Conservation (phyloP, 2,113 vertebrate species). For the Ascaphus truei region DNA sequence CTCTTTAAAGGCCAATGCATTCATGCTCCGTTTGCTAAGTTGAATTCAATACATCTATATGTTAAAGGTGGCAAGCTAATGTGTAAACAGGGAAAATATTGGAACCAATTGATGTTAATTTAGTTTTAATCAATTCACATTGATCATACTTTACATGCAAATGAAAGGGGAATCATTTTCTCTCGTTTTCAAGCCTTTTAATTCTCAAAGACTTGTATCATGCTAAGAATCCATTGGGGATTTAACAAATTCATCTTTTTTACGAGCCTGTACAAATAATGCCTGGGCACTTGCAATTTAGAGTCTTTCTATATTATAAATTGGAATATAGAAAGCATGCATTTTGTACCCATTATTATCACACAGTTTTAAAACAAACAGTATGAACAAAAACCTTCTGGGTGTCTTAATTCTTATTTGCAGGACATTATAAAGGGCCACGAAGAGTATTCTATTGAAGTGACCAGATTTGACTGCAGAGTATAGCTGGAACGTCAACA, state of each 20-base stretch:
- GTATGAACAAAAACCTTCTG: too few relatives aligned
- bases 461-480: too few relatives aligned
- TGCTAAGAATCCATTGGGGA: not conserved
- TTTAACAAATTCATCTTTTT: slow-evolving; percentile 2
- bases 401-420: too few relatives aligned
- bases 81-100: slow-evolving; percentile 83
- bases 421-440: too few relatives aligned
- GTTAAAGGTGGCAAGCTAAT: slow-evolving; percentile 77
- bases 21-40: slow-evolving; percentile 86
- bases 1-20: slow-evolving; percentile 73
- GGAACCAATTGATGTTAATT: slow-evolving; percentile 91
- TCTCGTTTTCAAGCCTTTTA: slow-evolving; percentile 17
- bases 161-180: slow-evolving; percentile 55
- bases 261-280: slow-evolving; percentile 2
- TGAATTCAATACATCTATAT: slow-evolving; percentile 90
- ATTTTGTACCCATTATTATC: too few relatives aligned
- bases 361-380: too few relatives aligned
- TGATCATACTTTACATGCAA: slow-evolving; percentile 94
- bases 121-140: slow-evolving; percentile 89
- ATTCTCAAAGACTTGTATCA: not conserved
- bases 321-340: too few relatives aligned
- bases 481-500: too few relatives aligned
- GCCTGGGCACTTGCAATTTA: not conserved
- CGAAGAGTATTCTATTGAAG: too few relatives aligned
- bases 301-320: too few relatives aligned